Base-by-base conservation (phyloP, 2,113 vertebrate species). In the Piprites chloris region DNA sequence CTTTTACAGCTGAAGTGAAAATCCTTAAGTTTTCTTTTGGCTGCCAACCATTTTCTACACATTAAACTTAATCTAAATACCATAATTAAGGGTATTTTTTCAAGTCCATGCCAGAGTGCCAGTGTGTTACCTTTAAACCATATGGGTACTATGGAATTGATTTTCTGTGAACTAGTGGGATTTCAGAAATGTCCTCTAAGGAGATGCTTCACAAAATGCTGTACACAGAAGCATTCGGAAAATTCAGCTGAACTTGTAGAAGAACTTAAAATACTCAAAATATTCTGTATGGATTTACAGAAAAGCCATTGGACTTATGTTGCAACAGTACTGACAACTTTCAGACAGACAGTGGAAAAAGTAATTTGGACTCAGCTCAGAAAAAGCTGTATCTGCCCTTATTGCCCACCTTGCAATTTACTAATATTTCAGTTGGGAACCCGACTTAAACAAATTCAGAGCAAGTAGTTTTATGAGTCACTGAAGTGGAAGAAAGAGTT, bases 31-130 rank as follows among this genome's bases (percentile, higher is more conserved):
- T 95, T 96, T 92, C 39, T 85, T 96, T 86, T 78, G 39, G 69
- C 42, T 75, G 28, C 42, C 46, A 73, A 11, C 14, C 47, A 84
- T 75, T 68, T 35, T 83, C 32, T 69, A 26, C 27, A 35, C 68
- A 92, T 84, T 91, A 71, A 80, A 88, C 9, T 46, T 87, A 58
- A n/a, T 41, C 33, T 89, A 92, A 96, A 85, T 85, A 83, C 49
- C 77, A 53, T 85, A 91, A 96, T 96, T 90, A 88, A 79, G 33
- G 28, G 27, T 80, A 82, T 91, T 90, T 95, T 92, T 95, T 86
- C 58, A 39, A 73, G 50, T 87, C 46, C n/a, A n/a, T n/a, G n/a
- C n/a, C n/a, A n/a, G n/a, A n/a, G n/a, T n/a, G n/a, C n/a, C n/a
- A 42, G 50, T 44, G 20, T 63, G 74, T 55, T 88, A 42, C 68